These are phyloP conservation scores for Deilephila porcellus DNA, from an alignment of 2,888 invertebrate genomes.

Conservation along the genomic window DNA sequence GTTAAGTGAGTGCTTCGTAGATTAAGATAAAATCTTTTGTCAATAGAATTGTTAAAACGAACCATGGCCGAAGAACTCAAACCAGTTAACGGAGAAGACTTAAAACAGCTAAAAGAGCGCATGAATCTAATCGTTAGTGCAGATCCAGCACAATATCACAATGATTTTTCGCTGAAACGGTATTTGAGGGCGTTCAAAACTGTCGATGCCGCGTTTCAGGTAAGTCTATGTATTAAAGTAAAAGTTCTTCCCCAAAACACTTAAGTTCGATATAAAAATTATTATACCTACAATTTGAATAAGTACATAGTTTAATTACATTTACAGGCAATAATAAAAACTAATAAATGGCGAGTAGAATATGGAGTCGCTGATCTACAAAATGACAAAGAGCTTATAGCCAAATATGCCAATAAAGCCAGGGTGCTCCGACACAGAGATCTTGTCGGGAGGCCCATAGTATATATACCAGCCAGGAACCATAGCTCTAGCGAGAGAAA, in stretches of 20 bases:
- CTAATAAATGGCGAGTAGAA: conserved; percentile 91
- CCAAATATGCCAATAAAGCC: conserved; percentile 87
- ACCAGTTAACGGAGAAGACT: conserved; percentile 86
- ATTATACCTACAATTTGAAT: neutral
- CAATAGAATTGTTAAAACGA: neutral
- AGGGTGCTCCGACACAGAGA: conserved; percentile 89
- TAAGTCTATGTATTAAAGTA: conserved; percentile 52
- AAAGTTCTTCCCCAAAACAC: too few species aligned
- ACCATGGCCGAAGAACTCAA: conserved; percentile 74
- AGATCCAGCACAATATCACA: conserved; percentile 90
- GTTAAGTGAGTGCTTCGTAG: neutral
- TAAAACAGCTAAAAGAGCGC: conserved; percentile 87
- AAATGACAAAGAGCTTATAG: conserved; percentile 80
- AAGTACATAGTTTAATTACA: neutral
- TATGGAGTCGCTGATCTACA: conserved; percentile 87
- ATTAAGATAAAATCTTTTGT: neutral
- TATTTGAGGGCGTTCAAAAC: conserved; percentile 90
- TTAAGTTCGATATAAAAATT: too few species aligned
- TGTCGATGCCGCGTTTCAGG: conserved; percentile 90
- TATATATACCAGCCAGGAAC: conserved; percentile 91
- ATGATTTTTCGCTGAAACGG: conserved; percentile 88
- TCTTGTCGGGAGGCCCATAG: conserved; percentile 89
- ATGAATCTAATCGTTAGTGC: conserved; percentile 90
- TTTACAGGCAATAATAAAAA: conserved; percentile 89
- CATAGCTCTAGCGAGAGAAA: conserved; percentile 89